Evolutionary conservation across 2,888 invertebrate genomes (phyloP), one percentile per base, ranked within the genome.

Genomic region (Macropis europaea): DNA sequence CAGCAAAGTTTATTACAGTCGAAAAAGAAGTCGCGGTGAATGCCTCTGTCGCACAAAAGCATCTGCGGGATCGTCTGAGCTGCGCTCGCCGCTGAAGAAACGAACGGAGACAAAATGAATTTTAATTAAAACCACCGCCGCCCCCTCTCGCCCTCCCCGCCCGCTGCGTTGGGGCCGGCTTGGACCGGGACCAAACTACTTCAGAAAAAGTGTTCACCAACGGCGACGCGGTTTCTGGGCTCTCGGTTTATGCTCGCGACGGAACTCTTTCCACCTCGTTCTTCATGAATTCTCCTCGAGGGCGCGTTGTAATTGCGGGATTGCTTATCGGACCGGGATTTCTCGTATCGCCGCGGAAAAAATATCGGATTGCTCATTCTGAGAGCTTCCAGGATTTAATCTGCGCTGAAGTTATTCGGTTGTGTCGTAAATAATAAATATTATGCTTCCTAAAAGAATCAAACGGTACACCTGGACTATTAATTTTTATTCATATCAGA

Each of bases 121-220:
- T 66, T 66, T 60, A 70, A 70, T 59, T 63, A 63, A 70, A 54
- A n/a, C 26, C 45, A n/a, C 2, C n/a, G n/a, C n/a, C n/a, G n/a
- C n/a, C n/a, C n/a, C n/a, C n/a, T n/a, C n/a, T n/a, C n/a, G n/a
- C n/a, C n/a, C n/a, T n/a, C n/a, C n/a, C n/a, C n/a, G n/a, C n/a
- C n/a, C n/a, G n/a, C n/a, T n/a, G n/a, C n/a, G n/a, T n/a, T n/a
- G 15, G 32, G 24, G 28, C 40, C 24, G 26, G 30, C 34, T 38
- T 38, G 45, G 52, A 38, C 17, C 28, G 7, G 5, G 48, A 38
- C 22, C 24, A 26, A 50, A 40, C 24, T n/a, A 42, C 30, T n/a
- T 15, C 1, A n/a, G 26, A n/a, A 26, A 17, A 19, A 19, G n/a
- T 32, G 45, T 45, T 45, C 22, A 24, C 24, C 7, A 34, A 57